A percentile compares a stretch with the other conserved stretches of the same genome.
Evolutionary conservation across 2,888 invertebrate genomes (phyloP).

Genomic region (Andrena fulva): DNA sequence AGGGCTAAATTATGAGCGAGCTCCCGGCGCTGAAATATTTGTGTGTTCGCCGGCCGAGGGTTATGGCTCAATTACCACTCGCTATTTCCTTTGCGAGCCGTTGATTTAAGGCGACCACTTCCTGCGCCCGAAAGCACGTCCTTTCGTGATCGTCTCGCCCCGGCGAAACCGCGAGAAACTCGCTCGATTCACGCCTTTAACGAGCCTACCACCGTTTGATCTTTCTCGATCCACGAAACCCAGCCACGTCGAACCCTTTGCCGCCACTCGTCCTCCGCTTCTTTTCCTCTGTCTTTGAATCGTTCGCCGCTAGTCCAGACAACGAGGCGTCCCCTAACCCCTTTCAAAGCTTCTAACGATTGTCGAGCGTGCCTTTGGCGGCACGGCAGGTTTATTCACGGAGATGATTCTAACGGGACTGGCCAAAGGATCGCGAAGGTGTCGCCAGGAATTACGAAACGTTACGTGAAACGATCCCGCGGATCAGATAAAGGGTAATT

Average conservation of each 20-base stretch:
- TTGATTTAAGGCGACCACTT: constrained; percentile 80
- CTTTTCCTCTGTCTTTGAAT: background rate
- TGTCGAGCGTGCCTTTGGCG: background rate
- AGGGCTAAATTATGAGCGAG: constrained; percentile 80
- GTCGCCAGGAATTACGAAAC: background rate
- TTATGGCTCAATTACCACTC: constrained; percentile 83
- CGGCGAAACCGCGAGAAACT: constrained; percentile 49
- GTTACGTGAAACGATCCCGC: background rate
- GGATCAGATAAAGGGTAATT: constrained; percentile 7
- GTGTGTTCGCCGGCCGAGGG: constrained; percentile 79
- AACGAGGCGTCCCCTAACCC: background rate
- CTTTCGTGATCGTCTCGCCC: constrained; percentile 36
- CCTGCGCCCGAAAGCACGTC: constrained; percentile 61
- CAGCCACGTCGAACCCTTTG: background rate
- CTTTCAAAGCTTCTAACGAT: background rate
- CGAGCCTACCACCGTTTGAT: constrained; percentile 23
- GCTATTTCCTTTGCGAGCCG: constrained; percentile 80
- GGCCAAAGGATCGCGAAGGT: background rate
- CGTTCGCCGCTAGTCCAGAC: background rate
- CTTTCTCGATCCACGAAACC: constrained; percentile 8
- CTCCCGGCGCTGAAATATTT: constrained; percentile 81
- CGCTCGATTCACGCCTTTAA: constrained; percentile 28
- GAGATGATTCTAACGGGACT: background rate
- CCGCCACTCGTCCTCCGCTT: background rate
- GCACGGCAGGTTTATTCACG: background rate